phyloP scores from a whole-genome alignment of 2,888 invertebrate species.

The Elmis aenea region DNA sequence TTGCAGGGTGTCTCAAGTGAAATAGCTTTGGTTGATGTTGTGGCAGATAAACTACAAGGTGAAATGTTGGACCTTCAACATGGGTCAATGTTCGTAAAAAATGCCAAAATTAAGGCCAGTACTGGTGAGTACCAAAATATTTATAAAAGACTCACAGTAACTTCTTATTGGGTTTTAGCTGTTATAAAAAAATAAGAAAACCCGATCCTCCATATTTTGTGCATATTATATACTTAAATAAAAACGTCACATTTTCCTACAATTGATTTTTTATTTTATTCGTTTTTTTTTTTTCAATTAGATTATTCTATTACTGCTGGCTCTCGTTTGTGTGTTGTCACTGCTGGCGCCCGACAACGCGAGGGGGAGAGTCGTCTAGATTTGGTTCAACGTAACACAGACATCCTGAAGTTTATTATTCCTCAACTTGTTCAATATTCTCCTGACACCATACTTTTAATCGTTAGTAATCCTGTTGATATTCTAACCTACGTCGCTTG shows the following conservation, averaged over 20 bases:
- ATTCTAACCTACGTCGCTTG: constrained; percentile 92
- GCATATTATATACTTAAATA: no score
- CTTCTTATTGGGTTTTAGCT: no score
- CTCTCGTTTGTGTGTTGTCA: constrained; percentile 81
- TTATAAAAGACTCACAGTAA: no score
- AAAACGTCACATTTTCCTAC: no score
- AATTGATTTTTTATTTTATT: constrained; percentile 5
- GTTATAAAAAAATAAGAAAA: no score
- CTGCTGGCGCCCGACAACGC: constrained; percentile 86
- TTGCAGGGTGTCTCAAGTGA: constrained; percentile 69
- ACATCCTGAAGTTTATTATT: constrained; percentile 81
- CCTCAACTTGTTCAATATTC: constrained; percentile 78
- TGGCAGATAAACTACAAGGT: constrained; percentile 77
- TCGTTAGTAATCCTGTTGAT: constrained; percentile 92
- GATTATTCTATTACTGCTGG: constrained; percentile 74
- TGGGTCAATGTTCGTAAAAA: constrained; percentile 75
- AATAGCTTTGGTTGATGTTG: constrained; percentile 73
- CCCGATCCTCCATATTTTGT: no score
- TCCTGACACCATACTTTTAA: constrained; percentile 77
- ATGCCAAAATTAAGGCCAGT: constrained; percentile 71
- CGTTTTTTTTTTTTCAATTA: constrained; percentile 32
- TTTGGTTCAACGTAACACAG: constrained; percentile 85
- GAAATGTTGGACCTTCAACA: constrained; percentile 90
- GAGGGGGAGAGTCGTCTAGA: constrained; percentile 85
- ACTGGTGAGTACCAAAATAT: no score